phyloP scores from a whole-genome alignment of 2,797 vertebrate species.

The Etheostoma nigrum region DNA sequence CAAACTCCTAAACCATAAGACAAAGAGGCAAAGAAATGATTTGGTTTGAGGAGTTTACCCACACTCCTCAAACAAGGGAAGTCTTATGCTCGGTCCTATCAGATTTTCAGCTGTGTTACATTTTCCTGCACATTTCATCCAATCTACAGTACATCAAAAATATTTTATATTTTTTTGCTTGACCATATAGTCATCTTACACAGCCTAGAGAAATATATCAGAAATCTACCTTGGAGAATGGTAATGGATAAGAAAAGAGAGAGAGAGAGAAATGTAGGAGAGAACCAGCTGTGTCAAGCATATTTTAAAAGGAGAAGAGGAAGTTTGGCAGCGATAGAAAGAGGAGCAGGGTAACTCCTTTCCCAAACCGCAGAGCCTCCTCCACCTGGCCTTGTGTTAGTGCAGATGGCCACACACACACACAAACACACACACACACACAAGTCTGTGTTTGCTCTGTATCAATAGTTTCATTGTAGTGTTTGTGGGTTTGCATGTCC shows the following conservation, averaged over 20 bases:
- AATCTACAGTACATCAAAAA: too few species aligned
- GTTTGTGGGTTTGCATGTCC: neutral
- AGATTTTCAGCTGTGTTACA: too few species aligned
- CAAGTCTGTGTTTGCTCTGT: slow-evolving; percentile 49
- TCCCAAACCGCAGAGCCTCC: slow-evolving; percentile 31
- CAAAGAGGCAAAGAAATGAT: too few species aligned
- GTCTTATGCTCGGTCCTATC: too few species aligned
- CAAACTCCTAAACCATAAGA: too few species aligned
- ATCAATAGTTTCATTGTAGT: slow-evolving; percentile 56
- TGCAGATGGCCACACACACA: slow-evolving; percentile 58
- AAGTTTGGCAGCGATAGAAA: slow-evolving; percentile 39
- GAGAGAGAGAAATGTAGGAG: neutral
- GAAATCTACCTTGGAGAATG: too few species aligned
- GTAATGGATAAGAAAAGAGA: neutral
- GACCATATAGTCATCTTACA: too few species aligned
- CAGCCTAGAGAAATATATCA: too few species aligned
- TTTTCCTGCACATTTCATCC: too few species aligned
- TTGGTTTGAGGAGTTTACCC: too few species aligned
- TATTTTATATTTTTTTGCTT: too few species aligned
- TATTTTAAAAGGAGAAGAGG: slow-evolving; percentile 39
- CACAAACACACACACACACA: slow-evolving; percentile 23
- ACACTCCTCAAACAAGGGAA: too few species aligned
- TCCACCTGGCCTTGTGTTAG: slow-evolving; percentile 65
- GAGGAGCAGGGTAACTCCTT: slow-evolving; percentile 30
- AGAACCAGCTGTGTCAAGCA: neutral